phyloP scores from a whole-genome alignment of 1,140 invertebrate genomes.

The Drosophila quadrilineata region DNA sequence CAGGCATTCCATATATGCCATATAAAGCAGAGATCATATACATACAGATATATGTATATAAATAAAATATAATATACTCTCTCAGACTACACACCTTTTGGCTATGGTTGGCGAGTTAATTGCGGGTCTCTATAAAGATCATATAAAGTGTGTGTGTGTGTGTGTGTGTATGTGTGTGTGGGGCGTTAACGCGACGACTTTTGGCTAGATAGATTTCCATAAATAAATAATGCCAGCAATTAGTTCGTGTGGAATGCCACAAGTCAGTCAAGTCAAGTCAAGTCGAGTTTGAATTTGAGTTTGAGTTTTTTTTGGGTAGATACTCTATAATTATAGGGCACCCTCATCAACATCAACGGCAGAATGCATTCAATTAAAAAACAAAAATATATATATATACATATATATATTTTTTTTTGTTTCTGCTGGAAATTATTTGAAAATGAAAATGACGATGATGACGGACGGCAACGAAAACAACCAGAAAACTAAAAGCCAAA shows the following conservation, averaged over 20 bases:
- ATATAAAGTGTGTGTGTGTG: no score
- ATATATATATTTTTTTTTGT: slow-evolving; percentile 22
- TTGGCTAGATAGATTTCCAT: slow-evolving; percentile 58
- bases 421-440: slow-evolving; percentile 10
- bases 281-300: slow-evolving; percentile 3
- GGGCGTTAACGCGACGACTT: slow-evolving; percentile 48
- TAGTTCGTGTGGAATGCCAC: slow-evolving; percentile 37
- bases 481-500: no score
- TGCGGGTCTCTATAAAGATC: slow-evolving; percentile 16
- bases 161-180: no score
- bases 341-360: slow-evolving; percentile 58
- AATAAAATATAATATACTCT: no score
- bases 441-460: slow-evolving; percentile 26
- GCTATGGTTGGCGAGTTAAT: slow-evolving; percentile 15
- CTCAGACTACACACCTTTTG: no score
- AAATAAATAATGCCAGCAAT: slow-evolving; percentile 58
- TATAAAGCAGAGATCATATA: no score
- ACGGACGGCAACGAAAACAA: slow-evolving; percentile 17
- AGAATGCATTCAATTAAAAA: slow-evolving; percentile 59
- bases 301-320: slow-evolving; percentile 13
- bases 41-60: no score
- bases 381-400: no score
- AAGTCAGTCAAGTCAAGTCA: slow-evolving; percentile 14
- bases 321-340: slow-evolving; percentile 53
- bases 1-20: no score